Evolutionary conservation across 2,113 vertebrate species (phyloP), one percentile per base, ranked within the genome.

Genomic region (Orientallactaga bullata): DNA sequence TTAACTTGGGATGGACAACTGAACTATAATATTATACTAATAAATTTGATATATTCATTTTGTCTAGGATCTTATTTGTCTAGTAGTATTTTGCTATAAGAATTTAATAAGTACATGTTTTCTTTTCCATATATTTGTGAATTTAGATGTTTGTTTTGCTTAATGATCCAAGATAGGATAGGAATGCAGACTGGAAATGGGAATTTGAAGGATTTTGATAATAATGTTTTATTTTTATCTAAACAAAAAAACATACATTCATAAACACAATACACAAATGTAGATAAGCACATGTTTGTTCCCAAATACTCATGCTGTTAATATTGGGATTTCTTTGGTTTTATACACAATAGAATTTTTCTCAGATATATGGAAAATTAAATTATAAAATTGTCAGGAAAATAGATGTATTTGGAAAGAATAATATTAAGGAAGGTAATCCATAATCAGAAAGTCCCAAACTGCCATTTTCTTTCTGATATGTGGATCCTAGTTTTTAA

Each of bases 231-330:
- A 51, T 88, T 92, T 92, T 95, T 37, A 60, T 69, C 77, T 63
- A 4, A 94, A 77, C 26, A 88, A 47, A 91, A 47, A 91, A 80
- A 47, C 13, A 91, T 39, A 85, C 7, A 76, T 20, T 82, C 69
- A 71, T 47, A 47, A 47, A 47, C 42, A 47, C 8, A 47, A 47
- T 8, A 47, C 42, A 47, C 42, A 47, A 47, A 47, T 47, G 42
- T 8, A 47, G 42, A 47, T 47, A 47, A 8, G 42, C 15, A 86
- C 0, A 76, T 6, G 85, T 21, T 72, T 47, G 12, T 58, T 35
- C 47, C 37, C 76, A 97, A 97, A 96, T 5, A 65, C n/a, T 97
- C 66, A 85, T 83, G 61, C 21, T 97, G 85, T 97, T 96, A 93
- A 96, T 95, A 89, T 47, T 88, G 30, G 51, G 71, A 91, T 92